Conservation (phyloP, 2,113 vertebrate species). For the Spheniscus mendiculus region DNA sequence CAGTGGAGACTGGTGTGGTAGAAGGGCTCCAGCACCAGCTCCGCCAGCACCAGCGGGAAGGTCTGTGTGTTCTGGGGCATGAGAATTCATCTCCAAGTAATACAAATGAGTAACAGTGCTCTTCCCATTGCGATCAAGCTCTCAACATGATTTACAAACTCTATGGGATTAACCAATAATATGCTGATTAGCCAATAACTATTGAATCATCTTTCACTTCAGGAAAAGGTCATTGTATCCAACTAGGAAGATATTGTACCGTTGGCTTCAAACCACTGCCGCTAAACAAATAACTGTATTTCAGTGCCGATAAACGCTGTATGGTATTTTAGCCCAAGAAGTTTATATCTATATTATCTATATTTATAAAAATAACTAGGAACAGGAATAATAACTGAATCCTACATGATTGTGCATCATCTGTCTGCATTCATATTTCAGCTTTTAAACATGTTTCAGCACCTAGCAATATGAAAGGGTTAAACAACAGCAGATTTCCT, state of each 20-base stretch:
- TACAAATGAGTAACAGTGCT: neutral
- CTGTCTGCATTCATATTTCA: neutral
- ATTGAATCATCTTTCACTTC: neutral
- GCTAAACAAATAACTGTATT: neutral
- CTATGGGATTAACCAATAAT: neutral
- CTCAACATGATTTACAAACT: neutral
- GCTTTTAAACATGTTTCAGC: neutral
- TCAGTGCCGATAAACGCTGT: neutral
- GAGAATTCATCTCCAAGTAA: neutral
- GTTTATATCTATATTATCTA: neutral
- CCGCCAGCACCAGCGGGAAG: neutral
- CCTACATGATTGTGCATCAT: neutral
- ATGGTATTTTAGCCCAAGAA: neutral
- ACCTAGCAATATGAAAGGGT: neutral
- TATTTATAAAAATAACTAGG: neutral
- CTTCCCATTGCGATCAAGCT: neutral
- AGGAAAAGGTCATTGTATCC: neutral
- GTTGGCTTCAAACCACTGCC: neutral
- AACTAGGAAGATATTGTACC: neutral
- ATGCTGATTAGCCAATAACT: neutral
- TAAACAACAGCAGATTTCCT: constrained; percentile 8
- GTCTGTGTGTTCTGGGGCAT: neutral
- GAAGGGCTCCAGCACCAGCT: neutral
- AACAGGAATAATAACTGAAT: neutral
- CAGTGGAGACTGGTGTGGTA: neutral